These are phyloP conservation scores for Neopelma chrysocephalum DNA, from an alignment of 2,797 vertebrate genomes.

Conservation along the genomic window DNA sequence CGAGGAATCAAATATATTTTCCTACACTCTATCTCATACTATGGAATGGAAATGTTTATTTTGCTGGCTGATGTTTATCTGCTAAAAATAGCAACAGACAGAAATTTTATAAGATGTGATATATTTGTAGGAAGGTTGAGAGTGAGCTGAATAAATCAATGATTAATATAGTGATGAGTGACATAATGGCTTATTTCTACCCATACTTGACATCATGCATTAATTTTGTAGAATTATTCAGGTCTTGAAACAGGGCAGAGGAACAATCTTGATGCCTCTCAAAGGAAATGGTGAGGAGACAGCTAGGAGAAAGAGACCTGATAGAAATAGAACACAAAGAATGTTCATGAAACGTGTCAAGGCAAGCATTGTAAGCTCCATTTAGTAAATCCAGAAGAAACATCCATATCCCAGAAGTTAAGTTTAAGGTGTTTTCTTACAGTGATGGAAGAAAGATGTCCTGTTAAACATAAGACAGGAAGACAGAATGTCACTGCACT, in stretches of 20 bases:
- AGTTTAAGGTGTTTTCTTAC: background rate
- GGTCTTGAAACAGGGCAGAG: slow-evolving; percentile 44
- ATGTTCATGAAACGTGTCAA: slow-evolving; percentile 40
- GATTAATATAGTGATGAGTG: slow-evolving; percentile 50
- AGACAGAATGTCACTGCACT: background rate
- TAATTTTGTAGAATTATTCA: slow-evolving; percentile 53
- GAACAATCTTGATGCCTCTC: slow-evolving; percentile 41
- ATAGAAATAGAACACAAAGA: slow-evolving; percentile 53
- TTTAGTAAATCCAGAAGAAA: slow-evolving; percentile 31
- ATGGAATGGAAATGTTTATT: slow-evolving; percentile 5
- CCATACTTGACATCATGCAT: slow-evolving; percentile 38
- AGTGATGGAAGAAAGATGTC: background rate
- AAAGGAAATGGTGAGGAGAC: slow-evolving; percentile 46
- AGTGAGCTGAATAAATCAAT: slow-evolving; percentile 23
- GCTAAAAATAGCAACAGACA: slow-evolving; percentile 8
- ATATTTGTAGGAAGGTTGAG: background rate
- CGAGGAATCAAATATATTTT: background rate
- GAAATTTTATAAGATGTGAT: slow-evolving; percentile 1
- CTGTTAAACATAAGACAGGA: background rate
- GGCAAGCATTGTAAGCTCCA: slow-evolving; percentile 2
- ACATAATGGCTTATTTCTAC: slow-evolving; percentile 45
- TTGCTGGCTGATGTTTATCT: background rate
- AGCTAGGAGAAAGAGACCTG: slow-evolving; percentile 37
- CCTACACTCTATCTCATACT: background rate
- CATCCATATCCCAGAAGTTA: background rate